A percentile compares a stretch with the other conserved stretches of the same genome.
These are phyloP conservation scores for Odontocerum albicorne DNA, from an alignment of 2,888 invertebrate species.

Conservation along the genomic window DNA sequence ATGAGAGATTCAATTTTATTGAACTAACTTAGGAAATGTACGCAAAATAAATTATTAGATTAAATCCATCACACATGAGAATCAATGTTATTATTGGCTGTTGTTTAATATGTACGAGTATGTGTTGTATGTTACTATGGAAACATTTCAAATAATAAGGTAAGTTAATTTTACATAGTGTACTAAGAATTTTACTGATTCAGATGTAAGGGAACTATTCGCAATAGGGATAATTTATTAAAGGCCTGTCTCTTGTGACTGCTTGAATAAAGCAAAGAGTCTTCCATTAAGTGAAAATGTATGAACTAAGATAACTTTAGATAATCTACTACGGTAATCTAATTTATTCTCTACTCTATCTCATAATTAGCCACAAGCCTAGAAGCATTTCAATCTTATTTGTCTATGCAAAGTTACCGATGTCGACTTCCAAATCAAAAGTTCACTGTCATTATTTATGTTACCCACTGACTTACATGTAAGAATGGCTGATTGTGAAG, in stretches of 20 bases:
- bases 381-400: slow-evolving; percentile 16
- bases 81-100: slow-evolving; percentile 24
- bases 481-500: too few species aligned
- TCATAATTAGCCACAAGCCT: slow-evolving; percentile 18
- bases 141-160: slow-evolving; percentile 19
- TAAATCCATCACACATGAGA: too few species aligned
- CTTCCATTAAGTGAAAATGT: slow-evolving; percentile 36
- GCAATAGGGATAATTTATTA: slow-evolving; percentile 33
- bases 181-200: not conserved
- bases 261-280: slow-evolving; percentile 37
- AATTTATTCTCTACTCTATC: slow-evolving; percentile 5
- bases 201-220: slow-evolving; percentile 24
- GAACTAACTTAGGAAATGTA: too few species aligned
- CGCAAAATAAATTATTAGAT: too few species aligned
- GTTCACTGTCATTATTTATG: too few species aligned
- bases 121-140: slow-evolving; percentile 29
- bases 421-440: too few species aligned
- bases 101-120: slow-evolving; percentile 23
- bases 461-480: too few species aligned
- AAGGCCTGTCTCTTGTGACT: slow-evolving; percentile 36
- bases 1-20: too few species aligned
- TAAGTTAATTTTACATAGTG: slow-evolving; percentile 9
- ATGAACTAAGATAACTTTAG: slow-evolving; percentile 28
- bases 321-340: slow-evolving; percentile 15
- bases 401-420: too few species aligned